Evolutionary conservation across 2,797 vertebrate genomes (phyloP).

Genomic region (Rhinoraja longicauda): DNA sequence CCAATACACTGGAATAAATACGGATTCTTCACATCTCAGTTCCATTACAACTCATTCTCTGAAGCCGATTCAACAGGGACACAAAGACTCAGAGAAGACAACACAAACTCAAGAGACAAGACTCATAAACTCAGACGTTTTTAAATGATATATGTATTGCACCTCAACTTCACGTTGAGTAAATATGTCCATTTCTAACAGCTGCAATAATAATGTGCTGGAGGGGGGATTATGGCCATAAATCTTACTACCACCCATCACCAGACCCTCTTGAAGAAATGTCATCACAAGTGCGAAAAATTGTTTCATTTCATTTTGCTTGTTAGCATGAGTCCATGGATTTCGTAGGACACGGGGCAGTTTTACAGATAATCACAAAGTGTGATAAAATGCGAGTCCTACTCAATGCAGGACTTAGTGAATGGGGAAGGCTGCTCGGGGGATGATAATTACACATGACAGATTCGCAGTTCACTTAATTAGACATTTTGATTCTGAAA

Average conservation of each 20-base stretch:
- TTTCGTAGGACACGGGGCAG: neutral
- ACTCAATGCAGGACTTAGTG: neutral
- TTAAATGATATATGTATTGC: neutral
- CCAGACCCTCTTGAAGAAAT: neutral
- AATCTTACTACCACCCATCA: neutral
- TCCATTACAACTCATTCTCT: neutral
- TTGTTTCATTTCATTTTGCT: neutral
- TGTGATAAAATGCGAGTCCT: neutral
- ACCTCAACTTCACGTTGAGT: neutral
- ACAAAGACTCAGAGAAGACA: neutral
- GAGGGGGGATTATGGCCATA: neutral
- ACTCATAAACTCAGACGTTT: neutral
- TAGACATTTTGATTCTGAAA: slow-evolving; percentile 1
- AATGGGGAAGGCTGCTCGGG: neutral
- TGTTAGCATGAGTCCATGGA: neutral
- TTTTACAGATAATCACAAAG: neutral
- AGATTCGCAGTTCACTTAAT: slow-evolving; percentile 2
- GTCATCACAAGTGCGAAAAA: neutral
- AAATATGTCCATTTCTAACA: neutral
- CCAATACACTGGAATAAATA: neutral
- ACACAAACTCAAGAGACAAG: too few relatives aligned
- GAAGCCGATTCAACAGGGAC: neutral
- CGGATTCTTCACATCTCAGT: too few relatives aligned
- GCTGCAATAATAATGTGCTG: neutral
- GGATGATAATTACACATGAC: slow-evolving; percentile 23